Evolutionary conservation across 2,113 vertebrate genomes (phyloP).

Genomic region (Octodon degus): DNA sequence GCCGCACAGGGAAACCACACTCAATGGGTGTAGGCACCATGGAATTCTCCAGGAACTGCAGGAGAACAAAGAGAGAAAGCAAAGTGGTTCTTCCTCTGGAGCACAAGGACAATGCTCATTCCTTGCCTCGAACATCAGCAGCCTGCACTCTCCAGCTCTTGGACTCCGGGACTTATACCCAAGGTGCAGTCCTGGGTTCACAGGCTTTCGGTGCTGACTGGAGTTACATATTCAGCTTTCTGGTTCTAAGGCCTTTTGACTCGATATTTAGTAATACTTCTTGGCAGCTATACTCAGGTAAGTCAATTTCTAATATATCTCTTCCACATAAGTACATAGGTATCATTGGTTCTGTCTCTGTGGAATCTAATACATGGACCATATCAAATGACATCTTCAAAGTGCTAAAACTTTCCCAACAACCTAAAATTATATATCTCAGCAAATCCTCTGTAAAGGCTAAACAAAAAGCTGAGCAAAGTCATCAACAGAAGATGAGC

Average conservation of each 20-base stretch:
- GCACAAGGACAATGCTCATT: background rate
- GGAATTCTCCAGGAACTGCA: background rate
- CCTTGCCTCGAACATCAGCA: background rate
- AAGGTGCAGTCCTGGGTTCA: background rate
- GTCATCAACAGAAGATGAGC: background rate
- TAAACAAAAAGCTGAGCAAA: background rate
- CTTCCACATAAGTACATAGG: background rate
- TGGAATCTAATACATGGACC: background rate
- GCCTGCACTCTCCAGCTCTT: background rate
- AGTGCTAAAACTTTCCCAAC: background rate
- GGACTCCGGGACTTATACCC: background rate
- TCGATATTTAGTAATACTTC: background rate
- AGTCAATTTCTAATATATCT: background rate
- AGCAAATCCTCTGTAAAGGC: conserved; percentile 13
- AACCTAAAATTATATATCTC: background rate
- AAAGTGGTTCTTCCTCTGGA: background rate
- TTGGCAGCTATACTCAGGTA: background rate
- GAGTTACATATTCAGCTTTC: background rate
- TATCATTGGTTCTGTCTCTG: background rate
- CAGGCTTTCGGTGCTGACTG: background rate
- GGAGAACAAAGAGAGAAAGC: background rate
- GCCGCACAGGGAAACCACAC: background rate
- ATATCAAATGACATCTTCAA: background rate
- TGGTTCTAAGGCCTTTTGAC: background rate
- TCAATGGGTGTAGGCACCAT: background rate